phyloP scores from a whole-genome alignment of 2,113 vertebrate species.

The Danionella cerebrum region DNA sequence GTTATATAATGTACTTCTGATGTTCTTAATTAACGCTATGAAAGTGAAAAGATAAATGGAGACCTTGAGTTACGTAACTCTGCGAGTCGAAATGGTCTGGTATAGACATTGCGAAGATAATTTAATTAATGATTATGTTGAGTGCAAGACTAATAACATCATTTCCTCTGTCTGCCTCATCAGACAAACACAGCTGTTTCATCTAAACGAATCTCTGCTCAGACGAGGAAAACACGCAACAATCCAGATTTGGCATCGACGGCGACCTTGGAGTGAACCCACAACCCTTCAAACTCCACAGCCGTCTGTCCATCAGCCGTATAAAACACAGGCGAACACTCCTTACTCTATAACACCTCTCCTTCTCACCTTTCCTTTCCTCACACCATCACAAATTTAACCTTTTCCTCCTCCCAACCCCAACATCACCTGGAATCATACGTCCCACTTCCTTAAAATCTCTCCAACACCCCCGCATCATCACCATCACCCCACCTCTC shows the following conservation, averaged over 20 bases:
- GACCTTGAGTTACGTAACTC: neutral
- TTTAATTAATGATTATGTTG: neutral
- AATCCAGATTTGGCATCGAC: neutral
- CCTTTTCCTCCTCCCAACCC: conserved; percentile 18
- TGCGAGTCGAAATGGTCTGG: neutral
- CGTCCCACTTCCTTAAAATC: conserved; percentile 8
- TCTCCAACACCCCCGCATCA: no score
- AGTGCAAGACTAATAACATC: neutral
- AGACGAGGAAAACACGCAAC: neutral
- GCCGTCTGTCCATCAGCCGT: conserved; percentile 7
- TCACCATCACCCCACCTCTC: conserved; percentile 19
- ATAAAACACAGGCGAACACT: conserved; percentile 2
- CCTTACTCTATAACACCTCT: conserved; percentile 28
- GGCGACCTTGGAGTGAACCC: neutral
- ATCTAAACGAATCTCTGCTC: neutral
- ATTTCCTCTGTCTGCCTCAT: neutral
- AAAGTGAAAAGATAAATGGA: no score
- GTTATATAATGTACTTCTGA: no score
- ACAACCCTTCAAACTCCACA: conserved; percentile 1
- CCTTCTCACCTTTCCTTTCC: conserved; percentile 23
- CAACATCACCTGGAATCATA: conserved; percentile 5
- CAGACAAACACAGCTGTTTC: neutral
- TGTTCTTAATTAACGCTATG: neutral
- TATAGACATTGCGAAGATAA: neutral
- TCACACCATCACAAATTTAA: conserved; percentile 33